A percentile compares a stretch with the other conserved stretches of the same genome.
Evolutionary conservation across 2,888 invertebrate genomes (phyloP).

Genomic region (Argynnis bischoffii): DNA sequence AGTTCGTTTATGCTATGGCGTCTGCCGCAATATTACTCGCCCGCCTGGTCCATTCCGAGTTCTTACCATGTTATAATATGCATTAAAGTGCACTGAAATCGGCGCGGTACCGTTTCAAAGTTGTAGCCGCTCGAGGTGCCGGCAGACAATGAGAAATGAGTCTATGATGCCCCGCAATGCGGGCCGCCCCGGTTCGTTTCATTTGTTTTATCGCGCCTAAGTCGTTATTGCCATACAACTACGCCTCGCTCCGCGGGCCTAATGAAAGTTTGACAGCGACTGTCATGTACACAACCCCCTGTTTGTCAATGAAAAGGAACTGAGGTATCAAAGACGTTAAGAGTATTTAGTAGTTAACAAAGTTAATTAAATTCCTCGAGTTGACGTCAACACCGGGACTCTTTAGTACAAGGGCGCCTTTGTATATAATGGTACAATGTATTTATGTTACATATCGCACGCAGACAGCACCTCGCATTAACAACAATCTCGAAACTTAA

Average conservation of each 20-base stretch:
- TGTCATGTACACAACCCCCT: conserved; percentile 71
- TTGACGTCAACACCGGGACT: conserved; percentile 72
- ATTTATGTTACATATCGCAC: conserved; percentile 75
- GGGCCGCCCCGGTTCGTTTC: conserved; percentile 65
- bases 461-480: conserved; percentile 61
- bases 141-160: conserved; percentile 79
- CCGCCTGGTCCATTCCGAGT: conserved; percentile 71
- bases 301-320: conserved; percentile 74
- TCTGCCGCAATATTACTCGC: conserved; percentile 69
- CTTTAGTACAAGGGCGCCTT: conserved; percentile 75
- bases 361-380: conserved; percentile 80
- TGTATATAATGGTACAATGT: conserved; percentile 73
- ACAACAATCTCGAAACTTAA: conserved; percentile 67
- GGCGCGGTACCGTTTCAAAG: conserved; percentile 61
- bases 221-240: conserved; percentile 76
- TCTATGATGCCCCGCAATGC: conserved; percentile 77
- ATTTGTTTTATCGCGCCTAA: conserved; percentile 78
- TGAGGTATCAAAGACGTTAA: conserved; percentile 80
- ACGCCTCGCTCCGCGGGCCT: conserved; percentile 55
- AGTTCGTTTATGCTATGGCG: conserved; percentile 60
- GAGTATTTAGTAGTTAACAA: conserved; percentile 82
- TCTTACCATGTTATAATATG: conserved; percentile 79
- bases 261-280: conserved; percentile 77
- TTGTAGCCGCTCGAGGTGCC: conserved; percentile 56
- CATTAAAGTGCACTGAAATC: conserved; percentile 73